These are phyloP conservation scores for Lycocerus yunnanus DNA, from an alignment of 2,888 invertebrate species.

Conservation along the genomic window DNA sequence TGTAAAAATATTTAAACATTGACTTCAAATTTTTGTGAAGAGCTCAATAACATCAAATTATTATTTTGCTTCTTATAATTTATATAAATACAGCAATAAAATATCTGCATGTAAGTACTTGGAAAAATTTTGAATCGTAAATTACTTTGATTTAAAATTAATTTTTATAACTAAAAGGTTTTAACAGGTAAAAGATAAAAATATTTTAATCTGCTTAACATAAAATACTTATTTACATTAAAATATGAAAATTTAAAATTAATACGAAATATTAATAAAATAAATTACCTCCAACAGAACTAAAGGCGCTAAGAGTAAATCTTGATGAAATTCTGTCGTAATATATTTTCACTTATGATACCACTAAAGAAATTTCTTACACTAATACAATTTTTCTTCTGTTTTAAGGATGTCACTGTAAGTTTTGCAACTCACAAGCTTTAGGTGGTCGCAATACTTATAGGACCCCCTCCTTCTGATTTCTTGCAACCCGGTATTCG, in stretches of 20 bases:
- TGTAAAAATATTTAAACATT: background rate
- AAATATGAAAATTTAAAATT: background rate
- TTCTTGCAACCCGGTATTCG: conserved; percentile 34
- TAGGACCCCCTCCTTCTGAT: conserved; percentile 46
- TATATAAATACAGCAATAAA: conserved; percentile 5
- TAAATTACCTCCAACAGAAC: background rate
- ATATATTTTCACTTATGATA: background rate
- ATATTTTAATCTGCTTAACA: too few species aligned
- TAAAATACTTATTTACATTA: too few species aligned
- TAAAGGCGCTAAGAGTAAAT: background rate
- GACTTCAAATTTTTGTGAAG: too few species aligned
- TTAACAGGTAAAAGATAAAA: background rate
- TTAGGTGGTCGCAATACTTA: conserved; percentile 49
- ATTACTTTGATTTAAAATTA: background rate
- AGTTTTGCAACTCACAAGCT: conserved; percentile 44
- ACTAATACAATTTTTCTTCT: conserved; percentile 33
- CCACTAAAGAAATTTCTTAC: background rate
- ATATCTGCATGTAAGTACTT: conserved; percentile 7
- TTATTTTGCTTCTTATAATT: background rate
- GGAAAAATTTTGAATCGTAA: background rate
- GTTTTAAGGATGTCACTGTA: conserved; percentile 43
- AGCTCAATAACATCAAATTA: background rate
- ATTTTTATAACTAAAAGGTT: background rate
- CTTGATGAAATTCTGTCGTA: background rate
- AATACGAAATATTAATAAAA: background rate